Base-by-base conservation (phyloP, 2,797 vertebrate species). In the Astyanax mexicanus region DNA sequence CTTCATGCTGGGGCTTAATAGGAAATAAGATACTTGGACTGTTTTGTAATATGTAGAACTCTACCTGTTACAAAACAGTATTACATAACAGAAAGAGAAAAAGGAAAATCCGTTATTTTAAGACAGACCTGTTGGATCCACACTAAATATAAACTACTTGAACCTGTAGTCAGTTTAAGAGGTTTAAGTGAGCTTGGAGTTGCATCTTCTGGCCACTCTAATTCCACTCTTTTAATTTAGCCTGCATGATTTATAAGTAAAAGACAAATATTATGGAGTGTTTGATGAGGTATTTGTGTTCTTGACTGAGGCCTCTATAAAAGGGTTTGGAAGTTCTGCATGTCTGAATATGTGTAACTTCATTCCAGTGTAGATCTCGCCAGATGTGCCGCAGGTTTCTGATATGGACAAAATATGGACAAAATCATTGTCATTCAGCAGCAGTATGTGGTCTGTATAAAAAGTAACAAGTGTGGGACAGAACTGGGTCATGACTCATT, bases 321-420 rank as follows among this genome's bases (percentile, higher is more conserved):
- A 73, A 64, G 2, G 11, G 6, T 19, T n/a, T 12, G 11, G 52
- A 64, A 2, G 9, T 44, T 40, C 6, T 40, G 19, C 12, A 21
- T 47, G 27, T 60, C 27, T 61, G 15, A 27, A 15, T 55, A 21
- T 42, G 6, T 72, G 69, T 49, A 62, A 4, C 37, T 40, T 38
- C 42, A 13, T 60, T 19, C 25, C 19, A 21, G 49, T 42, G 27
- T 44, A 38, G 73, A 25, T 61, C 15, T n/a, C 65, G 54, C 57
- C 74, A 82, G 60, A 80, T 65, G 75, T 74, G 62, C 44, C n/a
- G 27, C 38, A 17, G 68, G 44, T 64, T 82, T 85, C 74, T 74
- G 69, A 74, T 61, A n/a, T n/a, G n/a, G n/a, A n/a, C n/a, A n/a
- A n/a, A n/a, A n/a, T n/a, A n/a, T n/a, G n/a, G 29, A 32, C 29